Evolutionary conservation across 2,888 invertebrate species (phyloP).

Genomic region (Athetis lepigone): DNA sequence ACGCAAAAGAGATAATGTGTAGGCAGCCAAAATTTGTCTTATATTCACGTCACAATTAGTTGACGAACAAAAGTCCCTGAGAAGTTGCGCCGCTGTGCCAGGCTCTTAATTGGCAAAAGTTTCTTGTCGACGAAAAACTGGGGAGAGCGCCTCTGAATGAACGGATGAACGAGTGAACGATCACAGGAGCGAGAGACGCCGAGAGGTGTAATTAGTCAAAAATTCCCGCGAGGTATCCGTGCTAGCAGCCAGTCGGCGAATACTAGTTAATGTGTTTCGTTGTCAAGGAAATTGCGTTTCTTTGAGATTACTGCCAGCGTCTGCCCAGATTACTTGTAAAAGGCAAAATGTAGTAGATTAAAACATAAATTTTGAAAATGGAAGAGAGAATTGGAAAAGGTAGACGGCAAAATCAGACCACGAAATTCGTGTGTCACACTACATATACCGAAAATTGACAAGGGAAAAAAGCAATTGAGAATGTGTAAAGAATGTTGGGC

Average conservation of each 20-base stretch:
- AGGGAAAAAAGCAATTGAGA: constrained; percentile 58
- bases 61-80: constrained; percentile 73
- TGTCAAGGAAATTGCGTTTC: constrained; percentile 37
- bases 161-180: constrained; percentile 78
- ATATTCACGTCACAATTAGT: constrained; percentile 74
- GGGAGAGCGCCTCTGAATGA: constrained; percentile 73
- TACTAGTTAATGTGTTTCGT: constrained; percentile 47
- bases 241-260: constrained; percentile 46
- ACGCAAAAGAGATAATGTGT: constrained; percentile 70
- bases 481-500: constrained; percentile 55
- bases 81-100: constrained; percentile 74
- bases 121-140: constrained; percentile 73
- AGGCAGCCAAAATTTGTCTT: constrained; percentile 71
- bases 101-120: constrained; percentile 79
- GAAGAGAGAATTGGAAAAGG: constrained; percentile 3
- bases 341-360: neutral
- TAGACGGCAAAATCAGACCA: constrained; percentile 25
- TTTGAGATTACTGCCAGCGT: constrained; percentile 18
- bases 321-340: constrained; percentile 15
- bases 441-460: constrained; percentile 53
- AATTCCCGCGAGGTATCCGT: constrained; percentile 71
- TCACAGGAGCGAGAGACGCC: constrained; percentile 71
- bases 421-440: constrained; percentile 31
- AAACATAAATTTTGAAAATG: neutral
- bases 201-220: constrained; percentile 80